These are phyloP conservation scores for Physocephala rufipes DNA, from an alignment of 2,888 invertebrate genomes.

Conservation along the genomic window DNA sequence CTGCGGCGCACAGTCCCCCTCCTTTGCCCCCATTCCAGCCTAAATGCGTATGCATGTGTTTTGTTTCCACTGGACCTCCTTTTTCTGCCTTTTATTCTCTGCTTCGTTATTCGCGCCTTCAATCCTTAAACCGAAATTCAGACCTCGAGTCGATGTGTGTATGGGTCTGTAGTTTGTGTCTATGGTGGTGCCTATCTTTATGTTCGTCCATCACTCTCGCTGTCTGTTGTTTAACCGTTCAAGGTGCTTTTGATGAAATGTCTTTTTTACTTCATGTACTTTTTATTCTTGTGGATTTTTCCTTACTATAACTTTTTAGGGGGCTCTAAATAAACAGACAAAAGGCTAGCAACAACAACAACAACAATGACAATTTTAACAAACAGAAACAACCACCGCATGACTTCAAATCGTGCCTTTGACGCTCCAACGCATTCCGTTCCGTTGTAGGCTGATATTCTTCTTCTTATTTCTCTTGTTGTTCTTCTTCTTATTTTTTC, in stretches of 20 bases:
- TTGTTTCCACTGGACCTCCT: too few species aligned
- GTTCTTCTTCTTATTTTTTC: neutral
- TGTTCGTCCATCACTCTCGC: neutral
- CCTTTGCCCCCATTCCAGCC: neutral
- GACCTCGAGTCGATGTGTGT: neutral
- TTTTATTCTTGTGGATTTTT: neutral
- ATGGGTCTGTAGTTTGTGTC: neutral
- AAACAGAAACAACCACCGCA: neutral
- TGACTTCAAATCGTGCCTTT: constrained; percentile 26
- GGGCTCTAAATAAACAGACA: constrained; percentile 21
- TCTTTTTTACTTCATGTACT: constrained; percentile 3
- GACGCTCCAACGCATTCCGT: constrained; percentile 24
- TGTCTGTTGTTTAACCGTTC: constrained; percentile 6
- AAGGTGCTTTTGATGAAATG: constrained; percentile 34
- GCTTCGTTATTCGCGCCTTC: neutral
- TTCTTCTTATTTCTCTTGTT: neutral
- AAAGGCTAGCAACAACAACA: constrained; percentile 8
- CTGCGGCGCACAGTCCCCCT: neutral
- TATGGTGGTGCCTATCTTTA: neutral
- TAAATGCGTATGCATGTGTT: too few species aligned
- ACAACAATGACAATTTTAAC: constrained; percentile 3
- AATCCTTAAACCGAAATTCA: neutral
- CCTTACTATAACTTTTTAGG: constrained; percentile 10
- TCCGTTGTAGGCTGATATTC: neutral
- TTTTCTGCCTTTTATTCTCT: too few species aligned